Base-by-base conservation (phyloP, 2,888 invertebrate species). In the Nomada flava region DNA sequence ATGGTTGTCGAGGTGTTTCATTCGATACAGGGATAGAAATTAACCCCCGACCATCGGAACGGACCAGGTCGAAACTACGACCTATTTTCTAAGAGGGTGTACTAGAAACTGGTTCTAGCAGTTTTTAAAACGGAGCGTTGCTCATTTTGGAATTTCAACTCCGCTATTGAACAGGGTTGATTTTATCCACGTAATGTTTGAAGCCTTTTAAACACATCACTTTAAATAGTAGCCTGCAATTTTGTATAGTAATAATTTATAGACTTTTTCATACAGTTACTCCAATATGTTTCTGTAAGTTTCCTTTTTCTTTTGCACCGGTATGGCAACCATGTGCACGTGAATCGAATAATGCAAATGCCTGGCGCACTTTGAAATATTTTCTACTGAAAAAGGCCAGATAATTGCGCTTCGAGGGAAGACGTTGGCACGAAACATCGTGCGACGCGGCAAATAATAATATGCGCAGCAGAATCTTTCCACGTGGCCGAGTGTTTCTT, bases 381-480 rank as follows among this genome's bases (percentile, higher is more conserved):
- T 70, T 69, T 47, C 13, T 26, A 15, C 44, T 2, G 20, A 47
- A 47, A 18, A n/a, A 42, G 60, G 65, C 65, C 2, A 70, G 52
- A 67, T 36, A 36, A 36, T 67, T 82, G 64, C 36, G 52, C 15
- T 82, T 76, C 63, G 11, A 26, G 23, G n/a, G 76, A 80, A 71
- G 7, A 26, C 44, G 63, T 63, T 82, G 82, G 82, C 82, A 76
- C 63, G 64, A 20, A 18, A 26, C 29, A n/a, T 36, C 20, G n/a
- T 10, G 15, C 36, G n/a, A 20, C 29, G 57, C 23, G 20, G 26
- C 11, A 52, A 68, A 71, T 50, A 67, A 71, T 50, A 82, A 82
- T 79, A 55, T 83, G 74, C 83, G 83, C 82, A 82, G 78, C 60
- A 63, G 44, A 67, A 29, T 29, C 44, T 7, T 57, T 67, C 44